phyloP scores from a whole-genome alignment of 2,888 invertebrate genomes.

The Brenthis ino region DNA sequence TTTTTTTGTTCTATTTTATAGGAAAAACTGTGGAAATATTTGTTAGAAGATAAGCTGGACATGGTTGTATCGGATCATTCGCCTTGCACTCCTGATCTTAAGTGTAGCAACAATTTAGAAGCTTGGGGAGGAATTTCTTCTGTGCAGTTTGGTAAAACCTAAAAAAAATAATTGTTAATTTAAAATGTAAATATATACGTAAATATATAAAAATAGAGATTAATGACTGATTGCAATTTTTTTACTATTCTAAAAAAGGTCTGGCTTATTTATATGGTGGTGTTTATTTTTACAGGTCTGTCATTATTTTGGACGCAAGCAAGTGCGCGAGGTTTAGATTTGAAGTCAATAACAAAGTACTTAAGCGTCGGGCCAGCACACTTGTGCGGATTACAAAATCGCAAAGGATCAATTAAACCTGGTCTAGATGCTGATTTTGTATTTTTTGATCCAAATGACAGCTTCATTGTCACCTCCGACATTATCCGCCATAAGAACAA shows the following conservation, averaged over 20 bases:
- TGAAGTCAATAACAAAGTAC: slow-evolving; percentile 82
- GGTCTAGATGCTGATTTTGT: slow-evolving; percentile 88
- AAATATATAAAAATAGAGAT: no score
- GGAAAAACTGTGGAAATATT: slow-evolving; percentile 84
- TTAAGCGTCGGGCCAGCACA: slow-evolving; percentile 84
- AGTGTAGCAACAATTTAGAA: slow-evolving; percentile 84
- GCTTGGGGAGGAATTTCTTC: slow-evolving; percentile 90
- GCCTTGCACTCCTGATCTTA: slow-evolving; percentile 85
- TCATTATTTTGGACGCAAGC: slow-evolving; percentile 87
- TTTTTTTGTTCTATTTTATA: slow-evolving; percentile 48
- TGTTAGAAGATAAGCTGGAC: slow-evolving; percentile 82
- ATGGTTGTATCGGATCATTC: slow-evolving; percentile 87
- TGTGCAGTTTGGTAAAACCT: slow-evolving; percentile 84
- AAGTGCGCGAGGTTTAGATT: slow-evolving; percentile 72
- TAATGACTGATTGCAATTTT: no score
- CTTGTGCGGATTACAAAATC: slow-evolving; percentile 82
- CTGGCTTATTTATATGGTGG: neutral
- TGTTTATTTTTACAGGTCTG: slow-evolving; percentile 69
- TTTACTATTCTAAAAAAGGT: no score
- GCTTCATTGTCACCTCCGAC: slow-evolving; percentile 80
- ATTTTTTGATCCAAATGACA: slow-evolving; percentile 85
- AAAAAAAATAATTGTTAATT: neutral
- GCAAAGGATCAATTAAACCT: slow-evolving; percentile 83
- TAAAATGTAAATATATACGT: no score
- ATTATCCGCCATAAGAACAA: slow-evolving; percentile 87